Base-by-base conservation (phyloP, 2,888 invertebrate genomes). In the Drosophila picticornis region DNA sequence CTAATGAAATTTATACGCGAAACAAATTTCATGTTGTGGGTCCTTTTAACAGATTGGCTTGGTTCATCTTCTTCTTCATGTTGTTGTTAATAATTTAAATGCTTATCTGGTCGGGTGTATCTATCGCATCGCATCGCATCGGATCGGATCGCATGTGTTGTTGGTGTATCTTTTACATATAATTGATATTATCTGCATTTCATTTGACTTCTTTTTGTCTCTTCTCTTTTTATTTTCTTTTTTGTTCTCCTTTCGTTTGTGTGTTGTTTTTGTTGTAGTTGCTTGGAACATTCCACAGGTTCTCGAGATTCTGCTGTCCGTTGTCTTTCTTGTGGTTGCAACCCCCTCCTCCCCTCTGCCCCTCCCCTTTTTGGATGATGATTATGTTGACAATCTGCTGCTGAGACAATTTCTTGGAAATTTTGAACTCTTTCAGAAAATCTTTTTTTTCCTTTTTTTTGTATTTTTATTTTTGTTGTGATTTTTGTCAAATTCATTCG, bases 141-240 rank as follows among this genome's bases (percentile, higher is more conserved):
- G n/a, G 6, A 11, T 43, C 3, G 46, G 16, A 46, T 25, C 46
- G 46, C 46, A 16, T 46, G 16, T 46, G 25, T 46, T 46, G 22
- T 82, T 81, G 85, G 78, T 81, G 85, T 90, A 88, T 90, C 90
- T 90, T 84, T 88, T 87, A 90, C 90, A 88, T 85, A 90, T 90
- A 90, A 90, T 84, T 90, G 90, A 90, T 90, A 88, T 90, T 88
- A 90, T 90, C 90, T 81, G 77, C 83, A 85, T 78, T 90, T 88
- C 86, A 88, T 85, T 86, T 76, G 80, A 81, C 61, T 81, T 70
- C 72, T 64, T 52, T 53, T 50, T 56, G 43, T 9, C 19, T 62
- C 32, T 53, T 27, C 22, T 38, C 16, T 3, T 40, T 52, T 48
- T 60, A 19, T 73, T 32, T 56, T 38, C 25, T 36, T 48, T 52